Evolutionary conservation across 2,888 invertebrate species (phyloP).

Genomic region (Neoitamus cyanurus): DNA sequence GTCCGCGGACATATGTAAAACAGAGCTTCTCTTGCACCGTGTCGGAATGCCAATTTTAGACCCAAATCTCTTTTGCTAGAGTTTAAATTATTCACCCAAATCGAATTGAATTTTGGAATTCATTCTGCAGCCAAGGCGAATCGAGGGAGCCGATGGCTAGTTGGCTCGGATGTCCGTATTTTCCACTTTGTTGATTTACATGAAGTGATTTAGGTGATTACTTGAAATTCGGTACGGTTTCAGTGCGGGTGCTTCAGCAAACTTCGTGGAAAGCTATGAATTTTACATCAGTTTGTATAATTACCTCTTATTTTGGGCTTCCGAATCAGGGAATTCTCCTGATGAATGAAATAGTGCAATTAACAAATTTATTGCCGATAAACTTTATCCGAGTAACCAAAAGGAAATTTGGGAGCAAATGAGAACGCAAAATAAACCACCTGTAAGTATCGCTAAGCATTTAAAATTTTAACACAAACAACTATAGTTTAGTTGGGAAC

Average conservation of each 20-base stretch:
- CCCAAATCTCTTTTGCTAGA: not conserved
- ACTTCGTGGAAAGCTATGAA: not conserved
- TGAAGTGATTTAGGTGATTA: not conserved
- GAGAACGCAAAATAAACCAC: not conserved
- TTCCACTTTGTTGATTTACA: constrained; percentile 5
- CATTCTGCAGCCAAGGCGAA: not conserved
- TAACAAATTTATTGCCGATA: not conserved
- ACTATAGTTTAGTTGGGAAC: too few species aligned
- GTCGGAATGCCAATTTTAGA: not conserved
- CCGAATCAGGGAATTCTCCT: not conserved
- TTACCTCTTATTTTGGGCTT: not conserved
- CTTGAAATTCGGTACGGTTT: not conserved
- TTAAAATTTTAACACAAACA: too few species aligned
- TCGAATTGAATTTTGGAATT: constrained; percentile 1
- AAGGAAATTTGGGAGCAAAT: not conserved
- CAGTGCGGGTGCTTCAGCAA: not conserved
- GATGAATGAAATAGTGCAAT: not conserved
- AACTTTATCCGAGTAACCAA: not conserved
- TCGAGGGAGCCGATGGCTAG: not conserved
- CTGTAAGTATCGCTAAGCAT: too few species aligned
- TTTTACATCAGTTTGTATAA: not conserved
- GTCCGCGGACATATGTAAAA: not conserved
- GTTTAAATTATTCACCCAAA: not conserved
- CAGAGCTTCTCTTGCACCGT: not conserved
- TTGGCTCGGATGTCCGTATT: not conserved